Percentiles rank a stretch among this genome's conserved stretches.
These are phyloP conservation scores for Danio kyathit DNA, from an alignment of 2,797 vertebrate species.

Conservation along the genomic window DNA sequence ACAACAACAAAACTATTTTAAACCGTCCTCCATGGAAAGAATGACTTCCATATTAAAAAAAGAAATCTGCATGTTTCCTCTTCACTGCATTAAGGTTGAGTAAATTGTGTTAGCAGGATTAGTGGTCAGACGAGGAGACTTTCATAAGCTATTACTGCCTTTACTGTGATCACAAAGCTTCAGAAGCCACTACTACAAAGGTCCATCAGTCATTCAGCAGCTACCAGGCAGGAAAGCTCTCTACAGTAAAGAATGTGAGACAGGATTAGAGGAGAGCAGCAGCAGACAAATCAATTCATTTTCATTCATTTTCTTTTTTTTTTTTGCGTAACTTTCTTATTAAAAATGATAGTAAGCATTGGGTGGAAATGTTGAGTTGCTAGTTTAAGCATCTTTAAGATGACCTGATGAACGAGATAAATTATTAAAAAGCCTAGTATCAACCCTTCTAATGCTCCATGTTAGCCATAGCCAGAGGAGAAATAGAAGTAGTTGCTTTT, in stretches of 20 bases:
- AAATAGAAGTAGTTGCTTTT: background rate
- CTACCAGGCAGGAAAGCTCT: background rate
- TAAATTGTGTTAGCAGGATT: conserved; percentile 19
- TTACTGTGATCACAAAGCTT: conserved; percentile 25
- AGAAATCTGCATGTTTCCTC: background rate
- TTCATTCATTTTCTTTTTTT: background rate
- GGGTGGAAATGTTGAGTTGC: background rate
- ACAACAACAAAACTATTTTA: background rate
- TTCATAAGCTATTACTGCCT: conserved; percentile 3
- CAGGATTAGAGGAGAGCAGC: background rate
- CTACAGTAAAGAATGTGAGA: conserved; percentile 4
- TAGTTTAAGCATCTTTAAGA: background rate
- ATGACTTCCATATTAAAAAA: background rate
- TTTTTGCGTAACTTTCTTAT: no score
- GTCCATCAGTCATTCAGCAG: conserved; percentile 24
- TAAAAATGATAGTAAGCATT: no score
- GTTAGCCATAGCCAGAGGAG: background rate
- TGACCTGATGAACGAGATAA: background rate
- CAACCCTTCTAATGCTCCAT: background rate
- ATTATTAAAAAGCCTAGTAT: background rate
- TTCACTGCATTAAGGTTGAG: conserved; percentile 12
- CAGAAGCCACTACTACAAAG: conserved; percentile 27
- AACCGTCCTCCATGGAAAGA: background rate
- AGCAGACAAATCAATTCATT: background rate
- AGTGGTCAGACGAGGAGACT: background rate